A percentile compares a stretch with the other conserved stretches of the same genome.
Conservation (phyloP, 2,113 vertebrate genomes). For the Eulemur rufifrons region DNA sequence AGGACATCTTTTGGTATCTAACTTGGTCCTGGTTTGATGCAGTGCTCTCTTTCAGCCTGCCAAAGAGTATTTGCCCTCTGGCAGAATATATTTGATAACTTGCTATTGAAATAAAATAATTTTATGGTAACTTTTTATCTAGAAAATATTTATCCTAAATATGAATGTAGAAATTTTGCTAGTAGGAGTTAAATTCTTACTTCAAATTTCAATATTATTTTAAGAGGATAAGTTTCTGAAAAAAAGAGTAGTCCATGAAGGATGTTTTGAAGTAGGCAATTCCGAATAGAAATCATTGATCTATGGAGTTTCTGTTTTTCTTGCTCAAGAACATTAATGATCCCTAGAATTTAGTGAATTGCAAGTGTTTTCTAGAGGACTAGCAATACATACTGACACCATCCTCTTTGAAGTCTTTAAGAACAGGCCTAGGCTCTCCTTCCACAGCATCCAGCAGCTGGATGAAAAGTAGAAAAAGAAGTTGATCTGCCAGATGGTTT, state of each 20-base stretch:
- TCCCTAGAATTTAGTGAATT: not conserved
- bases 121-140: not conserved
- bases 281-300: not conserved
- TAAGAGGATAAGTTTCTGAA: not conserved
- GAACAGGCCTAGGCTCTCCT: not conserved
- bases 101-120: not conserved
- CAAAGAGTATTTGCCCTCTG: not conserved
- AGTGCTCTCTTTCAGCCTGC: not conserved
- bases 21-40: not conserved
- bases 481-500: constrained; percentile 33
- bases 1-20: not conserved
- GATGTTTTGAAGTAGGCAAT: not conserved
- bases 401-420: not conserved
- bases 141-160: not conserved
- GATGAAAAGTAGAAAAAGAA: not conserved
- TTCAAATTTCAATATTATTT: not conserved
- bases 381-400: not conserved
- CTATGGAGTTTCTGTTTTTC: not conserved
- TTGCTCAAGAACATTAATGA: not conserved
- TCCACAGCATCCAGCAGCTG: not conserved
- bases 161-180: constrained; percentile 1
- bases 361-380: not conserved
- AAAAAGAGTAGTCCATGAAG: not conserved
- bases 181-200: not conserved
- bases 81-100: not conserved